Base-by-base conservation (phyloP, 2,113 vertebrate species). In the Aspiorhynchus laticeps region DNA sequence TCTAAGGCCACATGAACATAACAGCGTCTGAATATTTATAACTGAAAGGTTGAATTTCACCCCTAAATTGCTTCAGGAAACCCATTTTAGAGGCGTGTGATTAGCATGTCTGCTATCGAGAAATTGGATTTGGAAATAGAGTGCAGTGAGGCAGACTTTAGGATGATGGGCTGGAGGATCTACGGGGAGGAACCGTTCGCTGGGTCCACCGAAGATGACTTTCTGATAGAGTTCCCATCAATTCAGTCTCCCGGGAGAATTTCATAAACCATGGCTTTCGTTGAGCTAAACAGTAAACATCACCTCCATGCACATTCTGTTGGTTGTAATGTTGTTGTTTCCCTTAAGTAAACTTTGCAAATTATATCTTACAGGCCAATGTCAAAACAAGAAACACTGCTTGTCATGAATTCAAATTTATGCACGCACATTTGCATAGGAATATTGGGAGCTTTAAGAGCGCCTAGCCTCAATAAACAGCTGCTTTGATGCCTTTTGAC, bases 21-120 rank as follows among this genome's bases (percentile, higher is more conserved):
- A 84, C 61, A 69, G 19, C 79, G 26, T 65, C 53, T 89, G 86
- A 87, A 88, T 87, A 88, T 89, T 85, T 90, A 85, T 87, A 65
- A 86, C 15, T 31, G 33, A 61, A 83, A 53, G 67, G 76, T 67
- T 71, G 53, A 85, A 84, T 85, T 86, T 82, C 75, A 78, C 53
- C 79, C 51, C 31, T 81, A 69, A 79, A 83, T 33, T 78, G 74
- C 59, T 79, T 59, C 48, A 78, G 83, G 61, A 88, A 87, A 80
- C 26, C 24, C 48, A 77, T 90, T 88, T 83, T 43, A 63, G 46
- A 73, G 79, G 65, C 69, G 69, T 80, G 80, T 85, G 85, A 90
- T 90, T 90, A 85, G 87, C 89, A 85, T 83, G 78, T 76, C 76
- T 75, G 78, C 81, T 38, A 38, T 89, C 77, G 41, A 82, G 77